phyloP scores from a whole-genome alignment of 2,113 vertebrate species.

The Cricetomys ansorgei region DNA sequence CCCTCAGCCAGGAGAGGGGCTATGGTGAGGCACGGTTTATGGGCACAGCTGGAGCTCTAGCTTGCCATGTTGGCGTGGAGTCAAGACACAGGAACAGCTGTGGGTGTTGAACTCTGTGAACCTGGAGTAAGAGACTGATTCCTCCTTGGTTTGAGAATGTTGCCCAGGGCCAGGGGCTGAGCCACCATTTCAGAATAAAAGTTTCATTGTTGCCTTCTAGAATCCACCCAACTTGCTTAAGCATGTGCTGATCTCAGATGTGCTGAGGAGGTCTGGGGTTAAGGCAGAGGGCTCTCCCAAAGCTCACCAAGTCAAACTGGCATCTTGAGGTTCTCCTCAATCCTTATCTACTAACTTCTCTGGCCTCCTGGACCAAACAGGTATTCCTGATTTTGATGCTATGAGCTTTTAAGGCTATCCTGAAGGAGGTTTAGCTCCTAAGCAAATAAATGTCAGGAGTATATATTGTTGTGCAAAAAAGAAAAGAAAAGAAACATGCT shows the following conservation, averaged over 20 bases:
- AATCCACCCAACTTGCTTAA: background rate
- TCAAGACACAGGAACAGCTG: background rate
- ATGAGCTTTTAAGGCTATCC: background rate
- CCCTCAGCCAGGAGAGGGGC: background rate
- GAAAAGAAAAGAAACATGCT: background rate
- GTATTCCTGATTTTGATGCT: background rate
- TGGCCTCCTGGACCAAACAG: background rate
- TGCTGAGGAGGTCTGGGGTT: background rate
- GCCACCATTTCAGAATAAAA: constrained; percentile 39
- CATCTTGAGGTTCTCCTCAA: background rate
- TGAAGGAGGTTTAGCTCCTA: background rate
- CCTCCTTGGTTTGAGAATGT: background rate
- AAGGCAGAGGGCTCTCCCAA: background rate
- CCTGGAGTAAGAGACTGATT: background rate
- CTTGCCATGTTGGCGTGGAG: background rate
- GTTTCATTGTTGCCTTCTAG: background rate
- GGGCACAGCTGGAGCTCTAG: background rate
- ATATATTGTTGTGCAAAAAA: background rate
- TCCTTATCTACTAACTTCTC: background rate
- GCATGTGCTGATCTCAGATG: background rate
- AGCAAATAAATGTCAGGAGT: background rate
- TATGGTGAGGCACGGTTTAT: no score
- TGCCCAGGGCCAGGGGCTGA: background rate
- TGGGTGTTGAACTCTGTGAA: constrained; percentile 9
- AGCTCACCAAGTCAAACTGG: background rate